Conservation (phyloP, 37 sponge, comb jelly and placozoan species). For the Oopsacas minuta region DNA sequence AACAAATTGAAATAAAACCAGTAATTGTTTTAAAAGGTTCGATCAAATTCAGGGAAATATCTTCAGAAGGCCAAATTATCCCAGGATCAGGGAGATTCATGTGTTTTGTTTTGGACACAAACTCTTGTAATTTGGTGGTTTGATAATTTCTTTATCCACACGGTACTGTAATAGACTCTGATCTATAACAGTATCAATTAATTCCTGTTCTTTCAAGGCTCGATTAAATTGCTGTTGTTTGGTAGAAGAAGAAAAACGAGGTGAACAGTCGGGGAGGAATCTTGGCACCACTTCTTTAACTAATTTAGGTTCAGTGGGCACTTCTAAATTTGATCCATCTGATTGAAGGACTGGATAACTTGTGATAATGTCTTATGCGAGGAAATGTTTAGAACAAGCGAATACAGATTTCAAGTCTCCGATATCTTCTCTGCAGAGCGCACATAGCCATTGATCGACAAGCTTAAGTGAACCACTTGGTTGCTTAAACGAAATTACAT, state of each 20-base stretch:
- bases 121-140: not conserved
- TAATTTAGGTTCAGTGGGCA: constrained; percentile 10
- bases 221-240: not conserved
- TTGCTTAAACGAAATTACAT: no score
- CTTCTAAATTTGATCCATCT: constrained; percentile 16
- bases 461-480: constrained; percentile 16
- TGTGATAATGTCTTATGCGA: not conserved
- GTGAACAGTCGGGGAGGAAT: not conserved
- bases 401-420: not conserved
- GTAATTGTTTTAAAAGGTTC: not conserved
- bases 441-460: not conserved
- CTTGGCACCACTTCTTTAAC: not conserved
- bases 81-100: not conserved
- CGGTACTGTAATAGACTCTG: not conserved
- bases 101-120: constrained; percentile 1
- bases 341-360: not conserved
- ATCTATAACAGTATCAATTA: constrained; percentile 10
- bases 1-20: not conserved
- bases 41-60: not conserved
- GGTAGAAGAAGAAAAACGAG: not conserved
- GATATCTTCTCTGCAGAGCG: constrained; percentile 14
- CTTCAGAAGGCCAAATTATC: constrained; percentile 17
- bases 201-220: not conserved
- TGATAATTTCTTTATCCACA: not conserved
- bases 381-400: not conserved